Conservation (phyloP, 2,888 invertebrate genomes). For the Chouioia cunea region DNA sequence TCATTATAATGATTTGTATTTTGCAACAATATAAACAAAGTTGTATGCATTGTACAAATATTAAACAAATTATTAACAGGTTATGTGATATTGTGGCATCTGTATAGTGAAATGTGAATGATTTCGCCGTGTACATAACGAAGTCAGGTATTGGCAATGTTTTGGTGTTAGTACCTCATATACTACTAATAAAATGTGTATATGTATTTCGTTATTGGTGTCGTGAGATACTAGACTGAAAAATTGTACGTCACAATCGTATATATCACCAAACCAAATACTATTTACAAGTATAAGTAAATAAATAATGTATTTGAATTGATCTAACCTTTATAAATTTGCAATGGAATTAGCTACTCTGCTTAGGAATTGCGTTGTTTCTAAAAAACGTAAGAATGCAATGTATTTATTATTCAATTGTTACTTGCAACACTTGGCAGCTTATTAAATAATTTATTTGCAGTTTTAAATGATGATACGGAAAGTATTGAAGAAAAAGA, state of each 20-base stretch:
- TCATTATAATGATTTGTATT: too few relatives aligned
- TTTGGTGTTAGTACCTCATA: slow-evolving; percentile 9
- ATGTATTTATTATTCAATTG: neutral
- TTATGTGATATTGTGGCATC: too few relatives aligned
- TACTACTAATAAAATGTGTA: neutral
- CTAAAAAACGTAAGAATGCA: slow-evolving; percentile 52
- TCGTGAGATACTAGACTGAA: neutral
- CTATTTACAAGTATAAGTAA: neutral
- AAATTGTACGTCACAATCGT: neutral
- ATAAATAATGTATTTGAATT: slow-evolving; percentile 9
- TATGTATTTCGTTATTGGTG: neutral
- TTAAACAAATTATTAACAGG: too few relatives aligned
- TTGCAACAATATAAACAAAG: too few relatives aligned
- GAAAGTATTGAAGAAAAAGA: slow-evolving; percentile 51
- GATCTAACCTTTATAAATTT: slow-evolving; percentile 34
- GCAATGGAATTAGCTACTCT: slow-evolving; percentile 57
- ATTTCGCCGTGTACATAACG: too few relatives aligned
- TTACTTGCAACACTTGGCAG: neutral
- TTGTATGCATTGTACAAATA: too few relatives aligned
- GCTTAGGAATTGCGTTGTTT: slow-evolving; percentile 50
- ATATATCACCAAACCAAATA: neutral
- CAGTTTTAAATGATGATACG: slow-evolving; percentile 47
- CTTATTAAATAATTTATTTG: slow-evolving; percentile 35
- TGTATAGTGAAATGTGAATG: too few relatives aligned
- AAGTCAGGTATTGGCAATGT: too few relatives aligned